These are phyloP conservation scores for Cyprichromis sp. DNA, from an alignment of 2,113 vertebrate species.

Conservation along the genomic window DNA sequence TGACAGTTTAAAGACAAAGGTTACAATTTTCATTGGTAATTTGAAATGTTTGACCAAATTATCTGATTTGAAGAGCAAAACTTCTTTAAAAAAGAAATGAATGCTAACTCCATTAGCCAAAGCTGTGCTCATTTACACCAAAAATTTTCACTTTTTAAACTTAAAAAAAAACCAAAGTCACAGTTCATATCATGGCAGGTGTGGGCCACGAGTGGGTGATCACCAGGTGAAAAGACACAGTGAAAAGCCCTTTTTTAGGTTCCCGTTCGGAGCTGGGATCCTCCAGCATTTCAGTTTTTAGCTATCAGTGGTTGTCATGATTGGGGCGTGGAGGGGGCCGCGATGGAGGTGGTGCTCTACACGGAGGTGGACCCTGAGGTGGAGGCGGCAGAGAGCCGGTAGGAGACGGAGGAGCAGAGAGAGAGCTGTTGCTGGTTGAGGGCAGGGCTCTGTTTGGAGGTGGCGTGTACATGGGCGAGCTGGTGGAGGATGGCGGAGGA, in stretches of 20 bases:
- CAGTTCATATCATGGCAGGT: not conserved
- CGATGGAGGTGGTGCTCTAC: slow-evolving; percentile 81
- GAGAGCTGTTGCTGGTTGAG: slow-evolving; percentile 2
- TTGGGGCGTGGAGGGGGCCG: slow-evolving; percentile 83
- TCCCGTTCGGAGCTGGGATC: not conserved
- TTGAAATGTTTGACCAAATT: not conserved
- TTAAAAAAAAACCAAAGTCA: not conserved
- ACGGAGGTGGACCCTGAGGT: slow-evolving; percentile 72
- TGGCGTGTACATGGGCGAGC: slow-evolving; percentile 65
- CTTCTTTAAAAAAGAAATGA: not conserved
- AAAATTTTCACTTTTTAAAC: not conserved
- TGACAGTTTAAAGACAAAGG: not conserved
- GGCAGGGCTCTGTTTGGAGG: slow-evolving; percentile 64
- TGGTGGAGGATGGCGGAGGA: slow-evolving; percentile 66
- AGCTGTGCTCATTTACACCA: slow-evolving; percentile 1
- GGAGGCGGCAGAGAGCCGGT: slow-evolving; percentile 63
- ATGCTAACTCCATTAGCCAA: not conserved
- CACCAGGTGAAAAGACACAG: not conserved
- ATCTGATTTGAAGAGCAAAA: not conserved
- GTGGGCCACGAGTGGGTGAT: not conserved
- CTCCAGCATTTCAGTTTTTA: not conserved
- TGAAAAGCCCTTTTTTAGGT: not conserved
- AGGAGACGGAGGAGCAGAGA: slow-evolving; percentile 43
- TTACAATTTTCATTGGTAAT: not conserved
- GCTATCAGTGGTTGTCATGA: slow-evolving; percentile 27